phyloP scores from a whole-genome alignment of 2,888 invertebrate species.

The Fragum fragum region DNA sequence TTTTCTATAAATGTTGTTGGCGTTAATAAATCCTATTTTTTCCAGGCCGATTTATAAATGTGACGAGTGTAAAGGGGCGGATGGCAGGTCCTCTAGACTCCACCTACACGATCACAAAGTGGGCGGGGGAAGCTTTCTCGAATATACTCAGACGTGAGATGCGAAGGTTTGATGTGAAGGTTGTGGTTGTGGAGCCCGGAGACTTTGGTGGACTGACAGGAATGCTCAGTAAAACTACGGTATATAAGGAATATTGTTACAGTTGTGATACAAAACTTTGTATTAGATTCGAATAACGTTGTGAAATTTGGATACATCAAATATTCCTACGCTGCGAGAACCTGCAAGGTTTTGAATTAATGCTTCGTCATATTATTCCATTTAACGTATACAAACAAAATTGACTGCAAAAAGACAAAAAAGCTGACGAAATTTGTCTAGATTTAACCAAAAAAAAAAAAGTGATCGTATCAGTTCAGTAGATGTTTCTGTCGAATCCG shows the following conservation, averaged over 20 bases:
- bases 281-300: no score
- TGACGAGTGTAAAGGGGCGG: slow-evolving; percentile 84
- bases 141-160: slow-evolving; percentile 72
- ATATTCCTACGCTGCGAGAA: not conserved
- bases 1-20: no score
- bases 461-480: no score
- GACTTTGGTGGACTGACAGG: slow-evolving; percentile 65
- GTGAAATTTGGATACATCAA: no score
- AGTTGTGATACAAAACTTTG: no score
- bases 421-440: no score
- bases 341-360: not conserved
- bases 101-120: slow-evolving; percentile 70
- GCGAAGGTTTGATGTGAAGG: slow-evolving; percentile 70
- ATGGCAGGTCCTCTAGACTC: slow-evolving; percentile 66
- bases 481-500: no score
- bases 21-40: no score
- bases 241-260: not conserved
- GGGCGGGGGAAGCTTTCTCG: slow-evolving; percentile 71
- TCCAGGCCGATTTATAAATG: slow-evolving; percentile 84
- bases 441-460: no score
- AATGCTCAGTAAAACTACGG: slow-evolving; percentile 39
- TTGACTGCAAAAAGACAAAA: no score
- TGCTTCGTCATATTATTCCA: no score
- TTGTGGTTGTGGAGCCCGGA: slow-evolving; percentile 71
- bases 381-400: no score